Evolutionary conservation across 92 coral and sea anemone species (phyloP), one percentile per base, ranked within the genome.

Genomic region (Ricordea florida): DNA sequence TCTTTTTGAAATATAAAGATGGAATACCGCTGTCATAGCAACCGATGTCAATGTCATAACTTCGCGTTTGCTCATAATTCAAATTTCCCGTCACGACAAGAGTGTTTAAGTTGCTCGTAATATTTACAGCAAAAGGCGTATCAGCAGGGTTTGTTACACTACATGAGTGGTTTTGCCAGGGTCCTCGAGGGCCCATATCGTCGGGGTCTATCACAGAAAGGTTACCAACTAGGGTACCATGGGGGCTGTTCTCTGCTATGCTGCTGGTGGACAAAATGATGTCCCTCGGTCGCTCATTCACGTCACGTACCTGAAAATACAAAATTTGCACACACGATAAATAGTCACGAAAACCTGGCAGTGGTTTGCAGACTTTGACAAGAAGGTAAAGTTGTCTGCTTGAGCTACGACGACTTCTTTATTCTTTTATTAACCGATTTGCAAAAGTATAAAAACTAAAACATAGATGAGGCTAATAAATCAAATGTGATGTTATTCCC

Each of bases 121-220:
- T 46, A 50, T 83, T 67, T 32, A 91, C 76, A 24, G 27, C 51
- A 37, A 91, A 91, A 31, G 83, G 92, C 1, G 57, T 44, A 48
- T 25, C 67, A 22, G 62, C 84, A 5, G 85, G 58, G 85, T 92
- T 83, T 23, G 90, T 62, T 2, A 94, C 57, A 24, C 34, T 45
- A 34, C 97, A 94, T 0, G 68, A 50, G 31, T 89, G 97, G 4
- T 18, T 64, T 59, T 94, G 97, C 89, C 98, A 85, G 80, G 85
- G 74, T 35, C 94, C 92, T 82, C 80, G 74, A 1, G 97, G 92
- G 15, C 96, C 98, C 6, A 51, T 41, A 58, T 92, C 61, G 77
- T 94, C 98, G 14, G 98, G 98, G 72, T 94, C 98, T 5, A 43
- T 14, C 13, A 94, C 92, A 22, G 87, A 71, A 4, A 94, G 40